phyloP scores from a whole-genome alignment of 92 coral and sea anemone genomes.

The Bergia puertoricense region DNA sequence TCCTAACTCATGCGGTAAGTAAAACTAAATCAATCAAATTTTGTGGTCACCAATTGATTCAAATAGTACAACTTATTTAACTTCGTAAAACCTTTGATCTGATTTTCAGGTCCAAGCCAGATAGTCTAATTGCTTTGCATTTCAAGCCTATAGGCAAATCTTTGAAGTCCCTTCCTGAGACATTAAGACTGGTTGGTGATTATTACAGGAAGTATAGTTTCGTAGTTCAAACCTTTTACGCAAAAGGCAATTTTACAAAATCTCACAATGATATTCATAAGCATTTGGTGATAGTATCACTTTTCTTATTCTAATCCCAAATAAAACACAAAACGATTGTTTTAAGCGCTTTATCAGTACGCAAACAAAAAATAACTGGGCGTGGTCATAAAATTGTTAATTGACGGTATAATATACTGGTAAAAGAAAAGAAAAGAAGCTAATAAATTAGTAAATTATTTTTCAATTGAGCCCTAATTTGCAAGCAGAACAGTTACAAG shows the following conservation, averaged over 20 bases:
- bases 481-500: background rate
- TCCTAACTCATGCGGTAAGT: slow-evolving; percentile 39
- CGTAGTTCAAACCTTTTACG: no score
- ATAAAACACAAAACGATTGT: no score
- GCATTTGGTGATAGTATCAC: no score
- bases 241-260: background rate
- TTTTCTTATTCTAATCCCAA: no score
- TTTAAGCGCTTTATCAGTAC: background rate
- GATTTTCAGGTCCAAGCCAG: background rate
- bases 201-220: no score
- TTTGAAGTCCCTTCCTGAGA: no score
- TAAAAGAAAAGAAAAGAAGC: no score
- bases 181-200: no score
- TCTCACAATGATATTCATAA: no score
- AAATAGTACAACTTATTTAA: no score
- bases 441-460: background rate
- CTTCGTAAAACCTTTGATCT: background rate
- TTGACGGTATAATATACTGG: background rate
- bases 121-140: background rate
- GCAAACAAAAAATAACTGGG: background rate
- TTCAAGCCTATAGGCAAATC: background rate
- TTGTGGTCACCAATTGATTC: no score
- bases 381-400: background rate
- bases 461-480: background rate
- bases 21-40: background rate